Conservation (phyloP, 2,888 invertebrate species). For the Epiblema foenella region DNA sequence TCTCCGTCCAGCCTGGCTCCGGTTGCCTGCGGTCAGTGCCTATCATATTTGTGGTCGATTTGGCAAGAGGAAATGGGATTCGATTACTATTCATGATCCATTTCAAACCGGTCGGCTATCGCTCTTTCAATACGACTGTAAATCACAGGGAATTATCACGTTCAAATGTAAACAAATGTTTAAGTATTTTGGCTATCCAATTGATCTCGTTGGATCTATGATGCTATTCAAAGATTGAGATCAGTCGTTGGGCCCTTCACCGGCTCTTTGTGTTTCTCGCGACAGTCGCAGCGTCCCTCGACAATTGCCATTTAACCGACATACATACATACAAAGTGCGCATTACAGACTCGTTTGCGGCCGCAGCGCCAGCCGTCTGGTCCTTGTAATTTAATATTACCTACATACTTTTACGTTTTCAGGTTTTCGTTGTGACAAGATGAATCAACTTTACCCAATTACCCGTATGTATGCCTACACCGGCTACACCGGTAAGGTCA, state of each 20-base stretch:
- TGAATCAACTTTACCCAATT: background rate
- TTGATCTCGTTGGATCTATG: slow-evolving; percentile 14
- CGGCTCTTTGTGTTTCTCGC: background rate
- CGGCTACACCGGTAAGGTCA: background rate
- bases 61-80: slow-evolving; percentile 39
- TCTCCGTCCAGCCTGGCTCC: slow-evolving; percentile 31
- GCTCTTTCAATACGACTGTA: background rate
- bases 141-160: slow-evolving; percentile 8
- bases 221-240: slow-evolving; percentile 19
- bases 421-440: background rate
- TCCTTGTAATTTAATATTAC: slow-evolving; percentile 30
- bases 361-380: background rate
- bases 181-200: background rate
- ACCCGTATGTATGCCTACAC: background rate
- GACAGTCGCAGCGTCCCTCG: background rate
- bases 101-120: slow-evolving; percentile 16
- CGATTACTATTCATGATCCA: slow-evolving; percentile 29
- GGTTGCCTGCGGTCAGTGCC: slow-evolving; percentile 12
- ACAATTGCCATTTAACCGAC: slow-evolving; percentile 40
- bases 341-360: slow-evolving; percentile 35
- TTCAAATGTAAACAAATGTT: slow-evolving; percentile 3
- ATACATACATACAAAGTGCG: slow-evolving; percentile 39
- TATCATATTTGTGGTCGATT: slow-evolving; percentile 37
- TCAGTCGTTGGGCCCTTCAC: background rate
- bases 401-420: slow-evolving; percentile 16